phyloP scores from a whole-genome alignment of 2,888 invertebrate genomes.

The Archaeoteleia sp. region DNA sequence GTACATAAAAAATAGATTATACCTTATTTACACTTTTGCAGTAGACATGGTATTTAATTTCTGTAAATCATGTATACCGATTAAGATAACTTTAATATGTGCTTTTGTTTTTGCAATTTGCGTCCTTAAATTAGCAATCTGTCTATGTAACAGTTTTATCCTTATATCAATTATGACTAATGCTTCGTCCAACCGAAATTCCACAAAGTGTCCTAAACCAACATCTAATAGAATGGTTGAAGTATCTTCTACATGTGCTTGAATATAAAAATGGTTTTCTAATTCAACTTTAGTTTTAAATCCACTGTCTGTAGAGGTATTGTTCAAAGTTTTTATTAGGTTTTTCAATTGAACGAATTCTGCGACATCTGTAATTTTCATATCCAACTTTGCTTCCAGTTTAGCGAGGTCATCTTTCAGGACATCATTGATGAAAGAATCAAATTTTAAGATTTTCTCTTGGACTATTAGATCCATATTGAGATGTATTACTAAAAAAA shows the following conservation, averaged over 20 bases:
- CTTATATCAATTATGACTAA: slow-evolving; percentile 82
- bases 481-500: too few relatives aligned
- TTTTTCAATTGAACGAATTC: slow-evolving; percentile 85
- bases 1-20: too few relatives aligned
- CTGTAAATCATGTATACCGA: slow-evolving; percentile 81
- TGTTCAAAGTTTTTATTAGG: slow-evolving; percentile 80
- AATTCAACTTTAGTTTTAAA: slow-evolving; percentile 85
- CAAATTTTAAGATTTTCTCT: slow-evolving; percentile 76
- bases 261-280: slow-evolving; percentile 89
- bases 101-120: slow-evolving; percentile 84
- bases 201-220: slow-evolving; percentile 85
- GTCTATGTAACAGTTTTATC: slow-evolving; percentile 79
- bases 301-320: slow-evolving; percentile 77
- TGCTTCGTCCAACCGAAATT: slow-evolving; percentile 84
- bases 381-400: slow-evolving; percentile 78
- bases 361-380: slow-evolving; percentile 81
- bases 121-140: slow-evolving; percentile 79
- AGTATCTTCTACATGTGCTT: slow-evolving; percentile 83
- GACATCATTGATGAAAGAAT: slow-evolving; percentile 86
- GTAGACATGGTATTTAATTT: too few relatives aligned
- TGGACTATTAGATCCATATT: slow-evolving; percentile 60
- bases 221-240: slow-evolving; percentile 83
- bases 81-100: slow-evolving; percentile 85
- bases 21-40: too few relatives aligned
- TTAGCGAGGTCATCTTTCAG: slow-evolving; percentile 83